Evolutionary conservation across 2,797 vertebrate species (phyloP).

Genomic region (Mionectes olivaceus): DNA sequence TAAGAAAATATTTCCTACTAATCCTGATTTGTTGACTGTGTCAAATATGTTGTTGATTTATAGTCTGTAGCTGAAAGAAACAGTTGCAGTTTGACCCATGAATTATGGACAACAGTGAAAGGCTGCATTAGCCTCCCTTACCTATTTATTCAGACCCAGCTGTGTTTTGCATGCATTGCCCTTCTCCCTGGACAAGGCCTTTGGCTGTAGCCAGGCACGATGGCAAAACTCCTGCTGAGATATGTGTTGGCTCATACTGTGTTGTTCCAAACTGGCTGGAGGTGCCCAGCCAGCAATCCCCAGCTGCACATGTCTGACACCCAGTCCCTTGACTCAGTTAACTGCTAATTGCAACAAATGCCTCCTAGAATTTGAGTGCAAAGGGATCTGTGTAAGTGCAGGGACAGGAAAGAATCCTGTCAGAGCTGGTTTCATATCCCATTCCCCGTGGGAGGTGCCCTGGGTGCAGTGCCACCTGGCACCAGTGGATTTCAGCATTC

Average conservation of each 20-base stretch:
- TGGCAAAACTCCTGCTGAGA: background rate
- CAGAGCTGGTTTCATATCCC: background rate
- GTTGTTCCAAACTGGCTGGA: background rate
- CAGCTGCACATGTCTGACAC: background rate
- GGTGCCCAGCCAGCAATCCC: background rate
- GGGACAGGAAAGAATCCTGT: background rate
- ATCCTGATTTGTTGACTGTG: background rate
- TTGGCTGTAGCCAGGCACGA: rapidly evolving
- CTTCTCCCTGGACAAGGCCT: background rate
- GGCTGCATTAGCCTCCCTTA: background rate
- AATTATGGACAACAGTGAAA: background rate
- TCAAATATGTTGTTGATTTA: background rate
- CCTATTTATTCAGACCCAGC: background rate
- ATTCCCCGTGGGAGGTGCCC: rapidly evolving
- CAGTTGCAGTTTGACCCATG: background rate
- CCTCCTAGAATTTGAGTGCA: background rate
- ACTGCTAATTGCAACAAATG: background rate
- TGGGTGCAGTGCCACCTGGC: background rate
- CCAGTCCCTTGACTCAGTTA: background rate
- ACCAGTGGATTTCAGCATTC: background rate
- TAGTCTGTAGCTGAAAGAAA: background rate
- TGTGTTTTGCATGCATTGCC: background rate
- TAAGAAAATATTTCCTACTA: background rate
- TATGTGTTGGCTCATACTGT: background rate
- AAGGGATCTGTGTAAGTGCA: background rate